These are phyloP conservation scores for Camptogramma bilineatum DNA, from an alignment of 2,888 invertebrate genomes.

Conservation along the genomic window DNA sequence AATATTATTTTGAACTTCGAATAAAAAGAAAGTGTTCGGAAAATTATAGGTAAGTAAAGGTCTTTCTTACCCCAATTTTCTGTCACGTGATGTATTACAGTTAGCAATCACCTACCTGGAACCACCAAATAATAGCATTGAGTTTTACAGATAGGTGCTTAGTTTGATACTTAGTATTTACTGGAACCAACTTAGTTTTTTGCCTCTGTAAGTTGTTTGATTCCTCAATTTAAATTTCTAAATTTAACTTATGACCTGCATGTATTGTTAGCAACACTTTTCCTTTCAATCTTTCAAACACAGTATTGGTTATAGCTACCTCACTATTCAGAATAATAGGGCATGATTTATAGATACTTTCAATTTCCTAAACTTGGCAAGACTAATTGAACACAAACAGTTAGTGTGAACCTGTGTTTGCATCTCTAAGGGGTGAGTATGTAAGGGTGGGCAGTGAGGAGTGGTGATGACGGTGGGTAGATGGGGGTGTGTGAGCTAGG, in stretches of 20 bases:
- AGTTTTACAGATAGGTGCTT: too few relatives aligned
- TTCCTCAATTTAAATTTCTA: not conserved
- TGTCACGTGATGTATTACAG: too few relatives aligned
- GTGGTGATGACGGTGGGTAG: conserved; percentile 22
- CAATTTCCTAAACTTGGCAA: conserved; percentile 44
- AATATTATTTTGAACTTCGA: too few relatives aligned
- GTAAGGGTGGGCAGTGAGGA: conserved; percentile 27
- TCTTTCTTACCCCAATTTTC: too few relatives aligned
- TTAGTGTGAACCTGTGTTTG: conserved; percentile 31
- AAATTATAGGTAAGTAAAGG: too few relatives aligned
- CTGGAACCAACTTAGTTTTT: too few relatives aligned
- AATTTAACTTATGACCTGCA: not conserved
- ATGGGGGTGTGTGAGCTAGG: conserved; percentile 43
- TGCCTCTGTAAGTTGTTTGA: not conserved
- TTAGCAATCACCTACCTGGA: too few relatives aligned
- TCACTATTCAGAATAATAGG: conserved; percentile 21
- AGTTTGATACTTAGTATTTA: too few relatives aligned
- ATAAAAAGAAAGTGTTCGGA: too few relatives aligned
- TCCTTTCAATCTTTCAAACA: conserved; percentile 6
- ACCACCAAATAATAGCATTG: too few relatives aligned
- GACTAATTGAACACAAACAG: conserved; percentile 37
- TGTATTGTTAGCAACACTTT: conserved; percentile 9
- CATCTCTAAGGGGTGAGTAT: conserved; percentile 15
- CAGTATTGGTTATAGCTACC: not conserved
- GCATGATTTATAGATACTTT: conserved; percentile 38